A percentile compares a stretch with the other conserved stretches of the same genome.
These are phyloP conservation scores for Euglossa dilemma DNA, from an alignment of 1,140 invertebrate genomes.

Conservation along the genomic window DNA sequence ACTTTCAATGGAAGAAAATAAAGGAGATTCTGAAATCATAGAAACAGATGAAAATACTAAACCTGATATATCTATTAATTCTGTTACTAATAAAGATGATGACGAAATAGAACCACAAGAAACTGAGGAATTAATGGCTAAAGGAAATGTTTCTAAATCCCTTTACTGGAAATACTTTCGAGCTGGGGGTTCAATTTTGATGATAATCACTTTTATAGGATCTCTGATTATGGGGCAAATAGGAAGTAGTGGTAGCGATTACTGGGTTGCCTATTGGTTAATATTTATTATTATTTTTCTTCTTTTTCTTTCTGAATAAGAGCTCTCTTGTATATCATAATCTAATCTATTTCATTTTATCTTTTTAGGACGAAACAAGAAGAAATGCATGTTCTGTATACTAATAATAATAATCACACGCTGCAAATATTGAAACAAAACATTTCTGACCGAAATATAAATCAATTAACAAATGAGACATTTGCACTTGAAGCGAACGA, in stretches of 20 bases:
- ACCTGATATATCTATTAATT: constrained; percentile 23
- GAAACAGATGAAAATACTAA: constrained; percentile 15
- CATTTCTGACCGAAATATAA: constrained; percentile 68
- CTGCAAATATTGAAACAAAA: neutral
- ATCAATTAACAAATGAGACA: constrained; percentile 70
- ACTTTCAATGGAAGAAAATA: constrained; percentile 27
- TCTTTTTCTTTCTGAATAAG: neutral
- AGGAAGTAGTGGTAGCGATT: constrained; percentile 83
- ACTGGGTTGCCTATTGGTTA: constrained; percentile 84
- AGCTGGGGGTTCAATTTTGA: constrained; percentile 82
- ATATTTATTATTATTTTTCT: neutral
- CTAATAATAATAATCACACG: neutral
- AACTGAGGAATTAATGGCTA: constrained; percentile 83
- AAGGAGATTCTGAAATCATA: constrained; percentile 28
- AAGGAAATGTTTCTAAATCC: constrained; percentile 83
- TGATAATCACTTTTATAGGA: constrained; percentile 78
- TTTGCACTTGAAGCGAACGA: neutral
- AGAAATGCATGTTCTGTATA: constrained; percentile 61
- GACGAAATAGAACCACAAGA: constrained; percentile 81
- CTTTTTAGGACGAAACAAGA: constrained; percentile 78
- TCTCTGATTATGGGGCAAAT: constrained; percentile 81
- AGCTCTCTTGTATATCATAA: neutral
- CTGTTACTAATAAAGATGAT: constrained; percentile 55
- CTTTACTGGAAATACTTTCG: constrained; percentile 83
- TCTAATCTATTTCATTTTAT: neutral